Conservation (phyloP, 1,140 invertebrate species). For the Drosophila littoralis region DNA sequence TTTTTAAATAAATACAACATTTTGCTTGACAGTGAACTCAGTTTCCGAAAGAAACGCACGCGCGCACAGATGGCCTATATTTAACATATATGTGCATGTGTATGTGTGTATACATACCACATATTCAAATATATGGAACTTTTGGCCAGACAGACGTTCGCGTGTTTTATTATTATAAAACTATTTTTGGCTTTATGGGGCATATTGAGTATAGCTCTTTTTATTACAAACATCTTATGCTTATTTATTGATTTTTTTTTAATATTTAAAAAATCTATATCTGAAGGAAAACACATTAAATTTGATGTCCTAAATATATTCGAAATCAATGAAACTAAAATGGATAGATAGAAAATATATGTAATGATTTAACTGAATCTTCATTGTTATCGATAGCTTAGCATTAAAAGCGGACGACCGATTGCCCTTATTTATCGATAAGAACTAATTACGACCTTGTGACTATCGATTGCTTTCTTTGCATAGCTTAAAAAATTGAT, state of each 20-base stretch:
- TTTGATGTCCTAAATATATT: too few relatives aligned
- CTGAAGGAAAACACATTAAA: too few relatives aligned
- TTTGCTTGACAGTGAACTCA: constrained; percentile 60
- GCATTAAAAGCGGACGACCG: neutral
- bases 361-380: neutral
- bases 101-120: neutral
- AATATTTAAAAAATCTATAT: neutral
- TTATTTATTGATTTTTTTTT: neutral
- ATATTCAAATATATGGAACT: constrained; percentile 8
- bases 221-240: neutral
- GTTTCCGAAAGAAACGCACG: constrained; percentile 24
- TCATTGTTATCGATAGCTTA: neutral
- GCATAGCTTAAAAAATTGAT: too few relatives aligned
- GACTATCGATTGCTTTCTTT: neutral
- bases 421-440: neutral
- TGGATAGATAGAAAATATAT: neutral
- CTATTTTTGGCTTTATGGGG: neutral
- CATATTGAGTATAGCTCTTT: neutral
- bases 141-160: constrained; percentile 6
- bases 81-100: neutral
- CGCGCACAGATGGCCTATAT: constrained; percentile 14
- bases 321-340: too few relatives aligned
- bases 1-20: constrained; percentile 8
- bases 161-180: constrained; percentile 4
- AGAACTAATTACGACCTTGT: neutral